These are phyloP conservation scores for Drosophila subquinaria DNA, from an alignment of 2,888 invertebrate species.

Conservation along the genomic window DNA sequence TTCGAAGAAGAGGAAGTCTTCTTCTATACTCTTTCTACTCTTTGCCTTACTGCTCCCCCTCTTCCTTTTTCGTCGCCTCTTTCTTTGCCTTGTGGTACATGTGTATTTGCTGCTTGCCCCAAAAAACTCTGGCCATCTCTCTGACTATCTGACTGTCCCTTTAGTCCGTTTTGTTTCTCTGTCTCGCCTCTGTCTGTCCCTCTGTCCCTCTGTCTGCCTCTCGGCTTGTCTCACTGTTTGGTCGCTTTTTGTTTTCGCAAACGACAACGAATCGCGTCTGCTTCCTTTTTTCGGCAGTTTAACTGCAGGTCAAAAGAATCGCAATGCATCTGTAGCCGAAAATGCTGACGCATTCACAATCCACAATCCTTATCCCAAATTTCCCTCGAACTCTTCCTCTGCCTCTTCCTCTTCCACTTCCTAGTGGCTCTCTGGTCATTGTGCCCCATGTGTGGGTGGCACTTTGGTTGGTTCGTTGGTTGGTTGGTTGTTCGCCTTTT, in stretches of 20 bases:
- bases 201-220: conserved; percentile 5
- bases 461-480: background rate
- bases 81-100: conserved; percentile 46
- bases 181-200: conserved; percentile 4
- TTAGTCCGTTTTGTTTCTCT: conserved; percentile 2
- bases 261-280: conserved; percentile 37
- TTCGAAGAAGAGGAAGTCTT: conserved; percentile 29
- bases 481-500: conserved; percentile 25
- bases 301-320: conserved; percentile 77
- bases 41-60: background rate
- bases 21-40: background rate
- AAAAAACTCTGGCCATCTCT: conserved; percentile 11
- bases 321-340: conserved; percentile 60
- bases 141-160: conserved; percentile 17
- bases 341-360: conserved; percentile 59
- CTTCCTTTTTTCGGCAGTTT: conserved; percentile 64
- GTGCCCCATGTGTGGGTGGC: conserved; percentile 49
- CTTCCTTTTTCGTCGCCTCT: background rate
- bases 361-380: conserved; percentile 12
- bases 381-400: background rate
- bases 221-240: conserved; percentile 4
- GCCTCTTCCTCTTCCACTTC: background rate
- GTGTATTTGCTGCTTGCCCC: conserved; percentile 49
- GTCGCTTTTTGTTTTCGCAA: conserved; percentile 45
- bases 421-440: conserved; percentile 37